Base-by-base conservation (phyloP, 2,113 vertebrate species). In the Cyanoliseus patagonus region DNA sequence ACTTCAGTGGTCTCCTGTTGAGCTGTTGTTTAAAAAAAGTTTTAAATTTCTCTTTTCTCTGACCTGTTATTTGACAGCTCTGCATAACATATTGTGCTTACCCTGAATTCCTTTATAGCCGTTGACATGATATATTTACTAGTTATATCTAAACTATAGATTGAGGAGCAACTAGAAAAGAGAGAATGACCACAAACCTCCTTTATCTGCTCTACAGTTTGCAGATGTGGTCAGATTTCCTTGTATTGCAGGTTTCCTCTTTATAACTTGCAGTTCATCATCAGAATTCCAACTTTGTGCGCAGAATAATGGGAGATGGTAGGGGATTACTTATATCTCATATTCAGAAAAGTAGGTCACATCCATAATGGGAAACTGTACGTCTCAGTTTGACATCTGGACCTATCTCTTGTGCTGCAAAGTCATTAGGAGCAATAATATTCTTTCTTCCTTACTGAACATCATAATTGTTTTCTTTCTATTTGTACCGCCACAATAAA, bases 1-100 rank as follows among this genome's bases (percentile, higher is more conserved):
- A 92, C 28, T 90, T 91, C 78, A 82, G 35, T 83, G 28, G 41
- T 73, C 57, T 94, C 89, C 41, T 62, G 62, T 94, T 89, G 74
- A 92, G 79, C 5, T 79, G 67, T 85, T 95, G 64, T 82, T 92
- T 75, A 0, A 18, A 83, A 83, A 75, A 91, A 57, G 17, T 86
- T 92, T 90, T 59, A 69, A 14, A 5, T 51, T 86, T 93, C 78
- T 44, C 12, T 75, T 87, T 91, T 41, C 30, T 83, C 37, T 77
- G 79, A 22, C 10, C 2, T 7, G 10, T 76, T 94, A n/a, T 69
- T 83, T 90, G 59, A 74, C 18, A 80, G 1, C 9, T 42, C 63
- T 49, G 41, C 0, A 2, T 57, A 76, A 66, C 0, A 0, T 49
- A 17, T 11, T 92, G 18, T 78, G 11, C 49, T 91, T 87, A 66